Base-by-base conservation (phyloP, 2,113 vertebrate species). In the Symphodus melops region DNA sequence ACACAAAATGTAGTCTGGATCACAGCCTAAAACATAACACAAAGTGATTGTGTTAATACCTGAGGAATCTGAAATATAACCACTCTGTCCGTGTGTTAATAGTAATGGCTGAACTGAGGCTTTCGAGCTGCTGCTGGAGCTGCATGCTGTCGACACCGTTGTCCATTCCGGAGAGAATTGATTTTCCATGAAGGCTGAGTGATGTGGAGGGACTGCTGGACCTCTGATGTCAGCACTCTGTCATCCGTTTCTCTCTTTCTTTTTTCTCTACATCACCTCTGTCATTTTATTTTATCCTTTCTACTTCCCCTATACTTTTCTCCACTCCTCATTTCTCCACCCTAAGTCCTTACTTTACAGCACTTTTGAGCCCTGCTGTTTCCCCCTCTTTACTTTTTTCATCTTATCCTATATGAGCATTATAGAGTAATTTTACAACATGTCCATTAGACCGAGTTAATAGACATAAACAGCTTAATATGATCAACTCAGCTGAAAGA, bases 161-260 rank as follows among this genome's bases (percentile, higher is more conserved):
- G 81, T 79, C 77, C 77, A 64, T 67, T 60, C 80, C 66, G 28
- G 33, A 11, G 65, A 89, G 72, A 86, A 90, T 86, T 75, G 83
- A 89, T 90, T 91, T 89, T 84, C 76, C 82, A 68, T 81, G 82
- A 86, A 79, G 28, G 83, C 83, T 84, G 87, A 88, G 77, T 84
- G 82, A 91, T 90, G 78, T 60, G 72, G 76, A 75, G 68, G 28
- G 80, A 80, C 72, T 82, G 77, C 78, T 84, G 83, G 77, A 64
- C 71, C 71, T 88, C 78, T 90, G 85, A 90, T 88, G 84, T 91
- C 88, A 91, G 80, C 86, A 74, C 75, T 88, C 74, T 89, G 88
- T 88, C 86, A 89, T 90, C 69, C 69, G 75, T 84, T 49, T 54
- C 49, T 56, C 8, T 67, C 62, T 61, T 11, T 82, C 28, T 57